Base-by-base conservation (phyloP, 1,140 invertebrate species). In the Musca vetustissima region DNA sequence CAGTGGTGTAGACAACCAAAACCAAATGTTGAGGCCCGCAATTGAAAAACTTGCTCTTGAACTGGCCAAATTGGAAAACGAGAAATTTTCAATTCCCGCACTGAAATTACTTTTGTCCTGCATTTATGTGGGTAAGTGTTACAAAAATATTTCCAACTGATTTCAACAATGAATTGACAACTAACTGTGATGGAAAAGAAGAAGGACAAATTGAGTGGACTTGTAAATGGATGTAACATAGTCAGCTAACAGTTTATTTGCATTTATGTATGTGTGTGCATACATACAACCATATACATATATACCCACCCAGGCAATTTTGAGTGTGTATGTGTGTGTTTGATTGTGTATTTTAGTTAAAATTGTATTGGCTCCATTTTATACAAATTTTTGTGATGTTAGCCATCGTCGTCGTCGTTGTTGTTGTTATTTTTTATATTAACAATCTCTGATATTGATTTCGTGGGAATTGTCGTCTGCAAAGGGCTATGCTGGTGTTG, bases 91-190 rank as follows among this genome's bases (percentile, higher is more conserved):
- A 28, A 82, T 94, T 68, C 87, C 90, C 65, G 90, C 90, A 14
- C 82, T 92, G 64, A 90, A 92, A 73, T 83, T 95, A 25, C 85
- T 94, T 71, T 83, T 94, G 66, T 90, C 91, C 19, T 93, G 91
- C 73, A 92, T 94, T 87, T 95, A 94, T 83, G 88, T 89, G 70
- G 90, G 86, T 86, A 83, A 81, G 80, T 81, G 71, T 49, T 25
- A 61, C 47, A 32, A 36, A 55, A 32, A 57, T 48, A 14, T 43
- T 43, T 43, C 11, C 11, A 43, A 13, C 11, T 13, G 36, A 13
- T 43, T 43, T 6, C n/a, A 7, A 25, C 55, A 61, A 25, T 8
- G 22, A 21, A 19, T 53, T 19, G 17, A 53, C 22, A 53, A 53
- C 17, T 21, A 61, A 61, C 21, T 36, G 28, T 43, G 24, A 36